A percentile compares a stretch with the other conserved stretches of the same genome.
phyloP scores from a whole-genome alignment of 2,113 vertebrate species.

The Brienomyrus brachyistius region DNA sequence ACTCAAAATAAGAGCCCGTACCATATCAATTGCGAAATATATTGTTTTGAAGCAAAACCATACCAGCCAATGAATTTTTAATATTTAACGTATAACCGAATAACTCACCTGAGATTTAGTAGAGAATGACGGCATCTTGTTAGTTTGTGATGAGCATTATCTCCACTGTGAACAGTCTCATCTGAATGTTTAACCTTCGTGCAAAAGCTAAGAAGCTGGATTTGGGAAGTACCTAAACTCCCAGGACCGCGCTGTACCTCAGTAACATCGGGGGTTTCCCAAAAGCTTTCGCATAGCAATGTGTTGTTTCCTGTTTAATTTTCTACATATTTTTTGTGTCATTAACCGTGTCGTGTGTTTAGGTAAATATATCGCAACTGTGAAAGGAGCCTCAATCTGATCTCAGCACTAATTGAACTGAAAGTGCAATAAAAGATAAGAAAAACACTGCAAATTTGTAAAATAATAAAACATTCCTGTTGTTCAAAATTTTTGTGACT shows the following conservation, averaged over 20 bases:
- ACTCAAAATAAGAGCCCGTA: neutral
- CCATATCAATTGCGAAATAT: neutral
- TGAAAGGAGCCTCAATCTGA: neutral
- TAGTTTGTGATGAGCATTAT: neutral
- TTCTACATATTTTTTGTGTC: neutral
- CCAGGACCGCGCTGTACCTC: neutral
- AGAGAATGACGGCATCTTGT: neutral
- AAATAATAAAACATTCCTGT: neutral
- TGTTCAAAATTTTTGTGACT: neutral
- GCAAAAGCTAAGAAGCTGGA: neutral
- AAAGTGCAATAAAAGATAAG: neutral
- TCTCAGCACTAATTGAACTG: neutral
- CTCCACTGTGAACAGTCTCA: neutral
- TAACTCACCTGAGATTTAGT: conserved; percentile 1
- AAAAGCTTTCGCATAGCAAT: neutral
- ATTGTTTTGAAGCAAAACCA: neutral
- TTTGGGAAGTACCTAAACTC: neutral
- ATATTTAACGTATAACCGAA: neutral
- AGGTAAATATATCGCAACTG: neutral
- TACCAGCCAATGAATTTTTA: neutral
- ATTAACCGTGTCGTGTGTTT: neutral
- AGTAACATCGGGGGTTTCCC: neutral
- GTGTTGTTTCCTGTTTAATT: neutral
- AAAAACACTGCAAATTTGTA: neutral
- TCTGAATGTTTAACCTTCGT: neutral